These are phyloP conservation scores for Cariama cristata DNA, from an alignment of 2,113 vertebrate species.

Conservation along the genomic window DNA sequence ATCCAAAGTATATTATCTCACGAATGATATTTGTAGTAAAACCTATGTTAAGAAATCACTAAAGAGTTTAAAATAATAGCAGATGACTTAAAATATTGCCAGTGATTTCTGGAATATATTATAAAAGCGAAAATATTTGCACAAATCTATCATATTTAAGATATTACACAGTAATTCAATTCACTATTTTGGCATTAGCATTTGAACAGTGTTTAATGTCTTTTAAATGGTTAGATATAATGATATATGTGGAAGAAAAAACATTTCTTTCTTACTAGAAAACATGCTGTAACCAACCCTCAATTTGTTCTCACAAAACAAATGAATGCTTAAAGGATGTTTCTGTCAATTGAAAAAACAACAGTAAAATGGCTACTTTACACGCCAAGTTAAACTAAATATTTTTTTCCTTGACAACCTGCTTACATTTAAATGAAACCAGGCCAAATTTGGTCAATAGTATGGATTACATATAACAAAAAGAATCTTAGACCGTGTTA, in stretches of 20 bases:
- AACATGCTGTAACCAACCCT: constrained; percentile 42
- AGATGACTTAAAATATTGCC: not conserved
- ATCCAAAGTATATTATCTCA: not conserved
- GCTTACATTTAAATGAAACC: constrained; percentile 73
- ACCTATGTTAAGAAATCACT: not conserved
- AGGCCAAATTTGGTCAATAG: constrained; percentile 75
- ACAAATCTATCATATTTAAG: constrained; percentile 37
- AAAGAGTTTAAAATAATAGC: constrained; percentile 12
- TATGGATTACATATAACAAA: constrained; percentile 79
- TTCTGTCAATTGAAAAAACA: constrained; percentile 62
- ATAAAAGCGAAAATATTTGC: constrained; percentile 19
- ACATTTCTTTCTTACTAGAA: constrained; percentile 36
- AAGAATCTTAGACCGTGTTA: constrained; percentile 59
- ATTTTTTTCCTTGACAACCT: constrained; percentile 75
- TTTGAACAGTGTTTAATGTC: constrained; percentile 70
- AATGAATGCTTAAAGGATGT: constrained; percentile 76
- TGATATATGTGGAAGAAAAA: constrained; percentile 32
- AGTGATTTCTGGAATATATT: not conserved
- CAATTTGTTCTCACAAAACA: constrained; percentile 67
- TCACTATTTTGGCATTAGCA: constrained; percentile 41
- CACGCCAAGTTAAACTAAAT: constrained; percentile 70
- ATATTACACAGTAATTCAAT: constrained; percentile 20
- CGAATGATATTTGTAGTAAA: not conserved
- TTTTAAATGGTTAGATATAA: constrained; percentile 57
- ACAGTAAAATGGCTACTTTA: constrained; percentile 51